phyloP scores from a whole-genome alignment of 1,140 invertebrate species.

The Copidosoma floridanum region DNA sequence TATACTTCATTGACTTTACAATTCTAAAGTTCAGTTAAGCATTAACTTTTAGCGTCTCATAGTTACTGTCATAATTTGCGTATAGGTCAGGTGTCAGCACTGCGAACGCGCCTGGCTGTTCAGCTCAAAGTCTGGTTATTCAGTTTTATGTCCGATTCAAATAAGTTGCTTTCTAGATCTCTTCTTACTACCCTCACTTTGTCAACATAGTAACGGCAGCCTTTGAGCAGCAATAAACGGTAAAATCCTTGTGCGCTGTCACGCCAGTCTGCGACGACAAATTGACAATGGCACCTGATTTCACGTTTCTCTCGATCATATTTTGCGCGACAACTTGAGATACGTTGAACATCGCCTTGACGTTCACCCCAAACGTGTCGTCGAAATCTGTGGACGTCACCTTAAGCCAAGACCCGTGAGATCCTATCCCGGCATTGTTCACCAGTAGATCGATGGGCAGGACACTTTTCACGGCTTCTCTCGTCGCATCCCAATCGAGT shows the following conservation, averaged over 20 bases:
- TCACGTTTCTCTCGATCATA: conserved; percentile 71
- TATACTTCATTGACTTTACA: too few relatives aligned
- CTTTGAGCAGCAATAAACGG: conserved; percentile 73
- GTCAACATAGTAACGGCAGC: conserved; percentile 68
- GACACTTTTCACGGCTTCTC: conserved; percentile 57
- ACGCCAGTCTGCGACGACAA: conserved; percentile 78
- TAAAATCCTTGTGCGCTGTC: conserved; percentile 73
- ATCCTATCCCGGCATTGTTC: conserved; percentile 73
- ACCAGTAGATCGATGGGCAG: conserved; percentile 73
- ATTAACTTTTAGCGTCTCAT: too few relatives aligned
- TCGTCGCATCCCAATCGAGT: conserved; percentile 73
- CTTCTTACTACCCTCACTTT: conserved; percentile 46
- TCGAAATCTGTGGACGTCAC: conserved; percentile 70
- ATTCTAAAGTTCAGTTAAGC: too few relatives aligned
- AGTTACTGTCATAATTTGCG: too few relatives aligned
- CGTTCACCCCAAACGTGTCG: conserved; percentile 73
- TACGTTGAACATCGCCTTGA: conserved; percentile 81
- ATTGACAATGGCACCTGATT: conserved; percentile 84
- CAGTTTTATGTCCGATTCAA: too few relatives aligned
- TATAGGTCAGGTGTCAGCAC: too few relatives aligned
- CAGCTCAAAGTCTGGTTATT: too few relatives aligned
- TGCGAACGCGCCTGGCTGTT: too few relatives aligned
- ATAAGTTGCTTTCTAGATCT: too few relatives aligned
- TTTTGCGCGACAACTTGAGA: conserved; percentile 74
- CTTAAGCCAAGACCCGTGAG: conserved; percentile 64